These are phyloP conservation scores for Coptodon rendalli DNA, from an alignment of 2,113 vertebrate species.

Conservation along the genomic window DNA sequence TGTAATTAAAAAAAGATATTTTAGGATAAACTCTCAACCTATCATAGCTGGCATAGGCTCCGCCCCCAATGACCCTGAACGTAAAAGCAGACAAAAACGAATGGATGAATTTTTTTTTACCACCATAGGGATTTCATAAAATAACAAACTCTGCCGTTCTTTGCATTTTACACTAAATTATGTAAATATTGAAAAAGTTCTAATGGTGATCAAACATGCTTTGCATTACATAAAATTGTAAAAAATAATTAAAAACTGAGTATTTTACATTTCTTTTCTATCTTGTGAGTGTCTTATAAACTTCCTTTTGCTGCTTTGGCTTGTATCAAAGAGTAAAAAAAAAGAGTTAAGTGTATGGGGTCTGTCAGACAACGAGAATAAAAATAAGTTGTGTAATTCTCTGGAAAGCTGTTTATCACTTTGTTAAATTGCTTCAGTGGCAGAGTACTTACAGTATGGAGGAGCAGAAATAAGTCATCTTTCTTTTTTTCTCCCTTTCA, in stretches of 20 bases:
- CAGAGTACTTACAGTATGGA: not conserved
- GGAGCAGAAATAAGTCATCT: not conserved
- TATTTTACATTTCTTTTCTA: not conserved
- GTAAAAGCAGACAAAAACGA: not conserved
- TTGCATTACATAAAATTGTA: not conserved
- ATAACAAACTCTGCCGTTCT: not conserved
- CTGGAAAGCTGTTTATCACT: not conserved
- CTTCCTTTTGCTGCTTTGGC: not conserved
- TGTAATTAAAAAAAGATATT: not conserved
- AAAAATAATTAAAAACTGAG: not conserved
- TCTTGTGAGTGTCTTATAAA: not conserved
- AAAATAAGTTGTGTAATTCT: not conserved
- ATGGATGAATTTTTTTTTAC: not conserved
- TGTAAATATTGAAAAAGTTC: not conserved
- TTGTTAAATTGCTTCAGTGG: not conserved
- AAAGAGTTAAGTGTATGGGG: not conserved
- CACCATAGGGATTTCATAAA: not conserved
- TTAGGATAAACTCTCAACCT: not conserved
- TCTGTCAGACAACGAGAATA: not conserved
- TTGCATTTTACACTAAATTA: not conserved
- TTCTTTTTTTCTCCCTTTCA: not conserved
- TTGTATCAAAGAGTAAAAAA: not conserved
- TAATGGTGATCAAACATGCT: not conserved
- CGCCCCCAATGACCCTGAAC: not conserved
- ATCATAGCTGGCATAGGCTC: not conserved